A percentile compares a stretch with the other conserved stretches of the same genome.
These are phyloP conservation scores for Coenonympha arcania DNA, from an alignment of 2,888 invertebrate species.

Conservation along the genomic window DNA sequence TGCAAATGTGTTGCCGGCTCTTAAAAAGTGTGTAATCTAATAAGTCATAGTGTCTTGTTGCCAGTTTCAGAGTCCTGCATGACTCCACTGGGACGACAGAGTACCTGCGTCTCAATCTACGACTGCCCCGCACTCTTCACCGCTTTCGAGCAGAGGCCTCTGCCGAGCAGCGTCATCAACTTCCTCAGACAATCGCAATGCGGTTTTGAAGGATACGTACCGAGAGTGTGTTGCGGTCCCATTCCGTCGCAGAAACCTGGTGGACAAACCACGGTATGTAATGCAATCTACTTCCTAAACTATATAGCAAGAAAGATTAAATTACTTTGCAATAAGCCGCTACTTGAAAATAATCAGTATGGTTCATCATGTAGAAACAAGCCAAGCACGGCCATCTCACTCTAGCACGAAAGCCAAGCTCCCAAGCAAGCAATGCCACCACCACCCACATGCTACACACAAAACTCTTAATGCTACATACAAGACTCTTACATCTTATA, in stretches of 20 bases:
- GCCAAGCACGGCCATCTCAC: no score
- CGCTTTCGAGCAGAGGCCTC: slow-evolving; percentile 55
- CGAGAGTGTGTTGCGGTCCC: slow-evolving; percentile 73
- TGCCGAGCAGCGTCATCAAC: slow-evolving; percentile 46
- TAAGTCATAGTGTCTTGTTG: background rate
- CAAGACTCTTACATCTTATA: no score
- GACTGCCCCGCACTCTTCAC: slow-evolving; percentile 55
- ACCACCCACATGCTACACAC: no score
- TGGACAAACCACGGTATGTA: slow-evolving; percentile 24
- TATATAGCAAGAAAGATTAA: no score
- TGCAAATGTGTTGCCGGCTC: no score
- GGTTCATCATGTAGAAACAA: no score
- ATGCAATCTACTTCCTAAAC: background rate
- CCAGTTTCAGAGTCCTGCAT: slow-evolving; percentile 51
- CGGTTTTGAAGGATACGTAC: slow-evolving; percentile 63
- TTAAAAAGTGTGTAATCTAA: no score
- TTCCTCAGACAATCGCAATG: slow-evolving; percentile 72
- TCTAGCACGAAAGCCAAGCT: no score
- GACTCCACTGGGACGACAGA: slow-evolving; percentile 60
- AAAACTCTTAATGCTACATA: no score
- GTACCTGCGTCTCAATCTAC: slow-evolving; percentile 66
- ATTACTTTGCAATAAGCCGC: no score
- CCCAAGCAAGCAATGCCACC: no score
- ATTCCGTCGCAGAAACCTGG: slow-evolving; percentile 33
- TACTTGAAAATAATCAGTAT: no score